Percentiles rank a stretch among this genome's conserved stretches.
phyloP scores from a whole-genome alignment of 2,113 vertebrate genomes.

The Clarias batrachus region DNA sequence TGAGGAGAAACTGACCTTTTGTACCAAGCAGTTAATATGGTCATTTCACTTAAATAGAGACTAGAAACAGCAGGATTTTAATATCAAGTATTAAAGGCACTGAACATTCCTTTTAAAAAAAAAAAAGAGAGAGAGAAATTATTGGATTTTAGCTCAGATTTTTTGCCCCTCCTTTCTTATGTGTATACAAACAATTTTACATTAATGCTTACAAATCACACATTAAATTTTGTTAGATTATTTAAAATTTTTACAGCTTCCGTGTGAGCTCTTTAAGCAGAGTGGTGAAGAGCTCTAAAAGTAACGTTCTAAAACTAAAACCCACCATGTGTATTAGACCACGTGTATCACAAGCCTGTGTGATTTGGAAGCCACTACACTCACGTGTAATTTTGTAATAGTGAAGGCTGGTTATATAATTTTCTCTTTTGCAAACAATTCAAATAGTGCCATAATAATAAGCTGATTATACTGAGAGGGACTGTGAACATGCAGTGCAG shows the following conservation, averaged over 20 bases:
- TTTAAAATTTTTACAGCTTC: not conserved
- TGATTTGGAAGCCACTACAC: not conserved
- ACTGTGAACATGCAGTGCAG: not conserved
- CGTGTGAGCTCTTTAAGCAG: not conserved
- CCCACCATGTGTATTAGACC: not conserved
- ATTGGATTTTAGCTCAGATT: too few relatives aligned
- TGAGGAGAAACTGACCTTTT: not conserved
- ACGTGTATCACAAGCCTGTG: not conserved
- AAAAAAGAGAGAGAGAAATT: rapidly evolving
- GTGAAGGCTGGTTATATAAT: not conserved
- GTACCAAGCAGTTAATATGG: not conserved
- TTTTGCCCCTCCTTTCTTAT: too few relatives aligned
- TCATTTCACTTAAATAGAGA: not conserved
- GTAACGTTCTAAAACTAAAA: not conserved
- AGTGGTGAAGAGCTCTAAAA: not conserved
- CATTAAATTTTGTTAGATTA: not conserved
- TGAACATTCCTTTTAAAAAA: not conserved
- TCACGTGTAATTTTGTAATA: conserved; percentile 9
- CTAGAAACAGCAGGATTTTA: not conserved
- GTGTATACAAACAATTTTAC: not conserved
- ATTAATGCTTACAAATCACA: not conserved
- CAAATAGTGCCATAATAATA: not conserved
- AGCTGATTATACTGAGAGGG: not conserved
- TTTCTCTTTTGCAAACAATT: not conserved
- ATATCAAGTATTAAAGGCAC: not conserved